These are phyloP conservation scores for Stichopus chloronotus DNA, from an alignment of 35 echinoderm and acorn worm species.

Conservation along the genomic window DNA sequence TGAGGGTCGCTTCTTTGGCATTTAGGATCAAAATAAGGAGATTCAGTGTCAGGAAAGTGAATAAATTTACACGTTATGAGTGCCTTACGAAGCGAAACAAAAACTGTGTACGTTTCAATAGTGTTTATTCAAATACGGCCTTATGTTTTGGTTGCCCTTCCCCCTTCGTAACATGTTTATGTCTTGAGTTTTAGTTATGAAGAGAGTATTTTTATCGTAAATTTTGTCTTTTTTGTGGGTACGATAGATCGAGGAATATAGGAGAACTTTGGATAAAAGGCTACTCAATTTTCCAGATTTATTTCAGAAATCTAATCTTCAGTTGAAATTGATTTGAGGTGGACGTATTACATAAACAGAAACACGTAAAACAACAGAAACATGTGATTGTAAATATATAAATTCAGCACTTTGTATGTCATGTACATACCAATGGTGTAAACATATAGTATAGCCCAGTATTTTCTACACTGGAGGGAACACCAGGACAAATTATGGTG, in stretches of 20 bases:
- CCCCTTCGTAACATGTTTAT: not conserved
- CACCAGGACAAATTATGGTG: not conserved
- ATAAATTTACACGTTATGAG: not conserved
- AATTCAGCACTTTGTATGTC: not conserved
- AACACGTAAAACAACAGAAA: not conserved
- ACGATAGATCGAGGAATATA: not conserved
- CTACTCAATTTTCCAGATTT: slow-evolving; percentile 9
- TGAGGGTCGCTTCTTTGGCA: not conserved
- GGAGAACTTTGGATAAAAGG: slow-evolving; percentile 1
- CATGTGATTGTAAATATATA: not conserved
- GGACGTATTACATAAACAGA: not conserved
- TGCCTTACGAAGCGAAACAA: not conserved
- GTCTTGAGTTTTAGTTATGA: not conserved
- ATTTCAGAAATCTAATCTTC: slow-evolving; percentile 4
- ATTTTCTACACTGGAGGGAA: not conserved
- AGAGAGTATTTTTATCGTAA: not conserved
- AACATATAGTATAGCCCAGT: not conserved
- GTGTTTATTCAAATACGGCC: not conserved
- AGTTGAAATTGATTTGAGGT: not conserved
- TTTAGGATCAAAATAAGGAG: not conserved
- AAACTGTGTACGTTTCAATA: not conserved
- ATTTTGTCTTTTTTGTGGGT: not conserved
- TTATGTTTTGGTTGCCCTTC: not conserved
- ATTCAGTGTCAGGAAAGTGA: slow-evolving; percentile 4
- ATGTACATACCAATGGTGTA: slow-evolving; percentile 4